A percentile compares a stretch with the other conserved stretches of the same genome.
Evolutionary conservation across 2,888 invertebrate genomes (phyloP).

Genomic region (Furcula furcula): DNA sequence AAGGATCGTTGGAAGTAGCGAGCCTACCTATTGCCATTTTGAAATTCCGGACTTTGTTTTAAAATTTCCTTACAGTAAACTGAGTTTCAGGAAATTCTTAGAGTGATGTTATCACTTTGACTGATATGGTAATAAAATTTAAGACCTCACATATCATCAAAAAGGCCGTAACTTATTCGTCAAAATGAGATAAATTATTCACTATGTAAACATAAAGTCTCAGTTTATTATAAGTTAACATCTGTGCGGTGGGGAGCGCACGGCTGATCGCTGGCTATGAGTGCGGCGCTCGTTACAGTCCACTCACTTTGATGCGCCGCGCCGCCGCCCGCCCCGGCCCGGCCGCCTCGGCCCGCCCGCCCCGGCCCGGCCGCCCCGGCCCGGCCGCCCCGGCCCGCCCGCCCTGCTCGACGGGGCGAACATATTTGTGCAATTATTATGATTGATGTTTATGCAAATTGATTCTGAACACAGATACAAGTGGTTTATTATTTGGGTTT

Average conservation of each 20-base stretch:
- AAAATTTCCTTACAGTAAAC: no score
- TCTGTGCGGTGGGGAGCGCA: conserved; percentile 20
- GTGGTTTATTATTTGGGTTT: conserved; percentile 1
- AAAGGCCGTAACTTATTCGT: neutral
- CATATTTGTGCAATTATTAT: conserved; percentile 31
- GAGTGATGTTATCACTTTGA: no score
- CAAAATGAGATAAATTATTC: no score
- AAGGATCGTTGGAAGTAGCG: no score
- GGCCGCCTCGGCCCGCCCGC: conserved; percentile 11
- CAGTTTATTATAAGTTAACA: conserved; percentile 27
- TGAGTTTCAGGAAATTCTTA: no score
- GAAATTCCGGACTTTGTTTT: no score
- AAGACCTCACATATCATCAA: no score
- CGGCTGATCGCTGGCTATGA: conserved; percentile 12
- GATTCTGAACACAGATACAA: conserved; percentile 10
- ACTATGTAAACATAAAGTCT: conserved; percentile 11
- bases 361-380: conserved; percentile 29
- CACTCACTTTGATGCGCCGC: conserved; percentile 29
- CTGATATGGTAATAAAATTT: no score
- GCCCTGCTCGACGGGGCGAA: conserved; percentile 12
- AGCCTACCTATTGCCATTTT: no score
- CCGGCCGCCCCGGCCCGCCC: conserved; percentile 7
- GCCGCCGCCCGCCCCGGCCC: neutral
- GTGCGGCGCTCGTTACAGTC: conserved; percentile 18
- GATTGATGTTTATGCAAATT: conserved; percentile 29